phyloP scores from a whole-genome alignment of 2,797 vertebrate species.

The Chloroceryle amazona region DNA sequence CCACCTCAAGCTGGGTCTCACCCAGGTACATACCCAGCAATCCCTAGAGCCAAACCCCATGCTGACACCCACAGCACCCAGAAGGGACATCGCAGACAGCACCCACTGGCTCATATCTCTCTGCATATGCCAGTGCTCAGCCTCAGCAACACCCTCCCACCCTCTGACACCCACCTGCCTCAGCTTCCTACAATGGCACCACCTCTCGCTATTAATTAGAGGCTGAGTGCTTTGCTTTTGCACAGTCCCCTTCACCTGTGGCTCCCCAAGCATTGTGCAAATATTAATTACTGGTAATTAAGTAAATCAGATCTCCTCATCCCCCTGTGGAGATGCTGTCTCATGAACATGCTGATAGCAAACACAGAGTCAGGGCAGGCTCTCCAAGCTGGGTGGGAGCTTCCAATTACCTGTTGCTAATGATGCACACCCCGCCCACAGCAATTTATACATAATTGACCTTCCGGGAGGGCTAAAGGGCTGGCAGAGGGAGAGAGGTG shows the following conservation, averaged over 20 bases:
- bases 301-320: conserved; percentile 18
- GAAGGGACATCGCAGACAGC: fast-evolving
- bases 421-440: neutral
- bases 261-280: conserved; percentile 35
- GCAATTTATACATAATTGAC: neutral
- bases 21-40: neutral
- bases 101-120: neutral
- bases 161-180: neutral
- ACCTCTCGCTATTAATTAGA: neutral
- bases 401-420: neutral
- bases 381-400: neutral
- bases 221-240: neutral
- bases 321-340: neutral
- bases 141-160: neutral
- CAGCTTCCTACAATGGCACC: neutral
- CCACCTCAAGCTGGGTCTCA: fast-evolving
- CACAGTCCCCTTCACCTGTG: conserved; percentile 32
- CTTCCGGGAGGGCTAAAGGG: neutral
- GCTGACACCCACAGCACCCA: neutral
- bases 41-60: neutral
- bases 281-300: conserved; percentile 68
- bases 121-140: neutral
- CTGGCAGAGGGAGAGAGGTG: neutral
- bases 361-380: neutral
- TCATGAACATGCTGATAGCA: conserved; percentile 6